Conservation (phyloP, 2,888 invertebrate genomes). For the Bellardia bayeri region DNA sequence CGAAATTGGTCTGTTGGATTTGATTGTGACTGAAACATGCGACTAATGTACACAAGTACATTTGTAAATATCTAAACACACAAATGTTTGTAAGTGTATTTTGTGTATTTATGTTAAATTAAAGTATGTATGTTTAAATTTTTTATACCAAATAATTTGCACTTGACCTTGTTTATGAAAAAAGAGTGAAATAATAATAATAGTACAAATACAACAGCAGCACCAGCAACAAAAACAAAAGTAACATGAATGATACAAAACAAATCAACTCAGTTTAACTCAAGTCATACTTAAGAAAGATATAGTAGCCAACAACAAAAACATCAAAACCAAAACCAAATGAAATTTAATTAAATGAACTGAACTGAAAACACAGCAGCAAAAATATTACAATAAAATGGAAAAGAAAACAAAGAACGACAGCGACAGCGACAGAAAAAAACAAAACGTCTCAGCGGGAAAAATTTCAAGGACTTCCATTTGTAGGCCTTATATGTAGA, state of each 20-base stretch:
- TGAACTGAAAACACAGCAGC: background rate
- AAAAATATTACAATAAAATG: background rate
- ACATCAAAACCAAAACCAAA: background rate
- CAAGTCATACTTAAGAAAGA: slow-evolving; percentile 55
- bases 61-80: background rate
- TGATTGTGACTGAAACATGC: too few species aligned
- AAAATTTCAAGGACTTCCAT: too few species aligned
- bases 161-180: slow-evolving; percentile 71
- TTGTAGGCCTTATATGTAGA: too few species aligned
- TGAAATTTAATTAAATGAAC: background rate
- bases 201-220: slow-evolving; percentile 21
- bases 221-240: slow-evolving; percentile 25
- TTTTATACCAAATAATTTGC: slow-evolving; percentile 58
- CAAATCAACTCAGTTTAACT: slow-evolving; percentile 47
- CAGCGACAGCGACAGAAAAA: background rate
- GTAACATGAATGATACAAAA: slow-evolving; percentile 54
- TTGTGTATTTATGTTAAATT: background rate
- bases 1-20: too few species aligned
- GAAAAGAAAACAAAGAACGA: background rate
- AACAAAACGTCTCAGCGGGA: background rate
- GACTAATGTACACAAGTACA: background rate
- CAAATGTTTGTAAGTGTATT: background rate
- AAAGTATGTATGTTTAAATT: slow-evolving; percentile 27
- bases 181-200: slow-evolving; percentile 41
- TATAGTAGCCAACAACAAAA: slow-evolving; percentile 32